Evolutionary conservation across 1,140 invertebrate species (phyloP), one percentile per base, ranked within the genome.

Genomic region (Pseudomyrmex sp.): DNA sequence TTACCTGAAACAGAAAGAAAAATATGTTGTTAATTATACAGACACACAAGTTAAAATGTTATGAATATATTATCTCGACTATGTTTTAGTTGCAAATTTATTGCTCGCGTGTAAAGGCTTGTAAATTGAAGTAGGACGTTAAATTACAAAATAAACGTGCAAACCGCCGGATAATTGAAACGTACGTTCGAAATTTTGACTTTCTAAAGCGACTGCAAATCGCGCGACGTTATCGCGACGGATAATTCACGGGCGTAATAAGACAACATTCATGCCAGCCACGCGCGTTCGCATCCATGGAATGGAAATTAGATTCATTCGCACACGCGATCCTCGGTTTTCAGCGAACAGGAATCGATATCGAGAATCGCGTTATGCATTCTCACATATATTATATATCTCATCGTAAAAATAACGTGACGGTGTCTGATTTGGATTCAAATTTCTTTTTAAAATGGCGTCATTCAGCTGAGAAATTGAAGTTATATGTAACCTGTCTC

Each of bases 1-100:
- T 87, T 87, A 89, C 90, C 88, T 89, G 72, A 80, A 88, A 90
- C 83, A 90, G n/a, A 90, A 72, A 90, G 77, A 69, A 50, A 7
- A 74, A 20, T 12, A 12, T 10, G 20, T 52, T 35, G 48, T 86
- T 72, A 87, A 56, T 80, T 8, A 4, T 26, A 58, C 20, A 50
- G 10, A 4, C 20, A 35, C 35, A 35, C 5, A 35, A 35, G 35
- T 5, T 35, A 35, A 35, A 35, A 35, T 35, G 35, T 35, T 35
- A 35, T 35, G 35, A 35, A 35, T 35, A 3, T 26, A 8, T n/a
- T n/a, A 12, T 63, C 5, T 35, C 1, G 13, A n/a, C 26, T 8
- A 35, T 8, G 15, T 7, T 26, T 62, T n/a, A 62, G 44, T 62
- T 26, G 18, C 58, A 8, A 59, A 61, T 74, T 73, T 20, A 2